Base-by-base conservation (phyloP, 2,888 invertebrate genomes). In the Maniola hyperantus region DNA sequence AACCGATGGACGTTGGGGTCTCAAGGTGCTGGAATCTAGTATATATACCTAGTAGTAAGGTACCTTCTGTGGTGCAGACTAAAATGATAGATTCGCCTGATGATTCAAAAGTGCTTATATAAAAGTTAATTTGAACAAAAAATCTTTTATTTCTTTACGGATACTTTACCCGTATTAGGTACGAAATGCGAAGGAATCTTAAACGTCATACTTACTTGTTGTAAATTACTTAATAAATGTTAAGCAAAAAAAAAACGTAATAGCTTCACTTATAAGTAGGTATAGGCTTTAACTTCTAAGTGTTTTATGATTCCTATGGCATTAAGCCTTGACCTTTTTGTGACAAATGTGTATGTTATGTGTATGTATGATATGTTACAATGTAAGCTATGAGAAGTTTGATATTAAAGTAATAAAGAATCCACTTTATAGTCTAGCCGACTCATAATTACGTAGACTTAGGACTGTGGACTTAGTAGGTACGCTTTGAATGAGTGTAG, bases 281-380 rank as follows among this genome's bases (percentile, higher is more conserved):
- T n/a, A 20, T 15, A 2, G 10, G 5, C 20, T n/a, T n/a, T n/a
- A n/a, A 20, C 5, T 18, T 57, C 39, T 2, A 7, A 34, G 34
- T 20, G 42, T 20, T 18, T 18, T 18, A 57, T 42, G 58, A 50
- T 59, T 53, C 42, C 20, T 46, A 51, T 10, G n/a, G 20, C 11
- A 51, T 39, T 59, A 13, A 59, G 42, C 68, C 54, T 64, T 66
- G 63, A 64, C 59, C 54, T 60, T 69, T 68, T 58, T 68, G 42
- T 36, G 50, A 63, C 62, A 53, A 58, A n/a, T n/a, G 46, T 58
- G 55, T 46, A 26, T 57, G 44, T 33, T 44, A 59, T 60, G 50
- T 63, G 57, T 60, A 44, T 59, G 65, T 33, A 33, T 42, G 11
- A 1, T 6, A 20, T 39, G 55, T 18, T 42, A 57, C 57, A 57